Evolutionary conservation across 2,797 vertebrate species (phyloP).

Genomic region (Rhabdomys pumilio): DNA sequence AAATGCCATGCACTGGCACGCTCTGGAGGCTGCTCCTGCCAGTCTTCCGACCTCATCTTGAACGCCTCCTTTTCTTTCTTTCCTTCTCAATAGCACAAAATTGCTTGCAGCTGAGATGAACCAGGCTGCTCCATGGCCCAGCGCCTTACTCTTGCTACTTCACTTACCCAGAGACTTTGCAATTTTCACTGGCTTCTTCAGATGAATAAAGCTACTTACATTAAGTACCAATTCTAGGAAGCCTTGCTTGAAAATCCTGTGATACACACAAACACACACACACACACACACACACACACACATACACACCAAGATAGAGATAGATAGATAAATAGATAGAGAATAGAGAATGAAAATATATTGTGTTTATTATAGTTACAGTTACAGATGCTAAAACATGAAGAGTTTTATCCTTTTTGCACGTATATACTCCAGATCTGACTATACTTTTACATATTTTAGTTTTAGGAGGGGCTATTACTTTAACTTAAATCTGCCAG

Average conservation of each 20-base stretch:
- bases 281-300: neutral
- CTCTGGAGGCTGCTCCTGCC: neutral
- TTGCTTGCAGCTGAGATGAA: neutral
- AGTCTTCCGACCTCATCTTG: neutral
- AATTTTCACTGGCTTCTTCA: neutral
- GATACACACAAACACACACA: neutral
- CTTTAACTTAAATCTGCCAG: neutral
- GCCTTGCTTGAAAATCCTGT: neutral
- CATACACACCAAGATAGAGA: neutral
- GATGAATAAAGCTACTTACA: conserved; percentile 44
- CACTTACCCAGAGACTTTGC: conserved; percentile 15
- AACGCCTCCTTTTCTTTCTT: neutral
- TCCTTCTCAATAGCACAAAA: conserved; percentile 10
- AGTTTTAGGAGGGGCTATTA: neutral
- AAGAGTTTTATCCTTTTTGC: neutral
- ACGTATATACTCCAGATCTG: neutral
- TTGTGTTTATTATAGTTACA: neutral
- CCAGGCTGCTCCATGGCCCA: neutral
- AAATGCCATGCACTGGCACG: neutral
- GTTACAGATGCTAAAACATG: neutral
- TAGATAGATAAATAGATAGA: neutral
- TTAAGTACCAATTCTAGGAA: conserved; percentile 13
- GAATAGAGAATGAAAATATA: neutral
- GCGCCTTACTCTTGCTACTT: neutral
- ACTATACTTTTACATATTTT: neutral